Evolutionary conservation across 2,888 invertebrate species (phyloP).

Genomic region (Plebejus argus): DNA sequence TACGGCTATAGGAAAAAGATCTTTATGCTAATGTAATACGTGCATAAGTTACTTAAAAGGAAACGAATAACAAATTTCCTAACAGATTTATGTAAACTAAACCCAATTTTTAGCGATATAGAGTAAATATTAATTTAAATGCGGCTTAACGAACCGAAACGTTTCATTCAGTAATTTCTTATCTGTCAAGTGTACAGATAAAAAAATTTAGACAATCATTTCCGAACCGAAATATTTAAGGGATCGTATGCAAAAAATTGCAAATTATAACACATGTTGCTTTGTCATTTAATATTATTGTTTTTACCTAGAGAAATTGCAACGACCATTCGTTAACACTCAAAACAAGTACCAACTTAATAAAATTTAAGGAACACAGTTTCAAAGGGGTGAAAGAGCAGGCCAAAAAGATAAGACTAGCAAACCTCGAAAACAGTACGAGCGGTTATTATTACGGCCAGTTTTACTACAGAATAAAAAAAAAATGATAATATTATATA

Average conservation of each 20-base stretch:
- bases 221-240: conserved; percentile 28
- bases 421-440: background rate
- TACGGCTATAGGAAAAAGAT: conserved; percentile 16
- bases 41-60: background rate
- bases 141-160: background rate
- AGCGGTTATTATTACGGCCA: background rate
- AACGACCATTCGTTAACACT: background rate
- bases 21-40: conserved; percentile 24
- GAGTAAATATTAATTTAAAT: conserved; percentile 11
- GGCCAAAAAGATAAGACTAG: background rate
- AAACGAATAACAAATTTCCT: conserved; percentile 2
- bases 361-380: background rate
- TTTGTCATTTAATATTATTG: conserved; percentile 4
- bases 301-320: background rate
- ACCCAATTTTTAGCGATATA: background rate
- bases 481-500: too few species aligned
- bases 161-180: conserved; percentile 28
- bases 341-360: background rate
- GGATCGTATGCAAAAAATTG: conserved; percentile 14
- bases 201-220: conserved; percentile 29
- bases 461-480: background rate
- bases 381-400: background rate
- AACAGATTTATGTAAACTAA: conserved; percentile 10
- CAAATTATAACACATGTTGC: conserved; percentile 28
- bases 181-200: conserved; percentile 27